These are phyloP conservation scores for Icerya purchasi DNA, from an alignment of 2,888 invertebrate genomes.

Conservation along the genomic window DNA sequence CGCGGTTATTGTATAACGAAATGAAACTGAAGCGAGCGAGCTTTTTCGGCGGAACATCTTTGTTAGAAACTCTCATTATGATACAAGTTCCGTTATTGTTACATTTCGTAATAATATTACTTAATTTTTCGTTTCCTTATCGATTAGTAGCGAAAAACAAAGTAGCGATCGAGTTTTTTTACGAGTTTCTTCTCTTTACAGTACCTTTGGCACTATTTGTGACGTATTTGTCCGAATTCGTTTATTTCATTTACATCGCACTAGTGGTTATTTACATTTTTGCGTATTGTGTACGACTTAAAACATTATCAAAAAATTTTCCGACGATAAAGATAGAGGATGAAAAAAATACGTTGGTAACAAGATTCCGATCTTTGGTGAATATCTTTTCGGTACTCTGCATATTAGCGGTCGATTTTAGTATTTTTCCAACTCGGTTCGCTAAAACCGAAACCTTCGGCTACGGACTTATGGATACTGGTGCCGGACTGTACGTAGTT, in stretches of 20 bases:
- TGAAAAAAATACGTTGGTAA: conserved; percentile 27
- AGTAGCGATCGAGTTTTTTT: neutral
- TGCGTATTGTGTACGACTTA: too few species aligned
- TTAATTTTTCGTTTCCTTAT: neutral
- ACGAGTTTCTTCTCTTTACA: conserved; percentile 23
- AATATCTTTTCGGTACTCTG: conserved; percentile 53
- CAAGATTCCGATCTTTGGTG: conserved; percentile 44
- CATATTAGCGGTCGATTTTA: conserved; percentile 88
- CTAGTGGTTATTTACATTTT: conserved; percentile 18
- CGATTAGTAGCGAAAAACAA: neutral
- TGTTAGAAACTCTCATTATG: neutral
- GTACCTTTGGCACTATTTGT: conserved; percentile 24
- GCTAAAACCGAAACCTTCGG: conserved; percentile 76
- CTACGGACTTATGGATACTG: conserved; percentile 81
- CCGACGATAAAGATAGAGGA: conserved; percentile 7
- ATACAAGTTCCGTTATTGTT: neutral
- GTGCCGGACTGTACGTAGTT: conserved; percentile 71
- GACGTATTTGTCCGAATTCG: conserved; percentile 23
- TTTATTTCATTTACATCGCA: conserved; percentile 18
- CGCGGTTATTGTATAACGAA: too few species aligned
- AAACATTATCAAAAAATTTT: neutral
- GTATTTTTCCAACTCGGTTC: conserved; percentile 57
- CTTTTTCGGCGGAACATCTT: neutral
- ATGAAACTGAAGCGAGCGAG: too few species aligned
- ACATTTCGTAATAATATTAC: neutral